phyloP scores from a whole-genome alignment of 2,113 vertebrate genomes.

The Hymenochirus boettgeri region DNA sequence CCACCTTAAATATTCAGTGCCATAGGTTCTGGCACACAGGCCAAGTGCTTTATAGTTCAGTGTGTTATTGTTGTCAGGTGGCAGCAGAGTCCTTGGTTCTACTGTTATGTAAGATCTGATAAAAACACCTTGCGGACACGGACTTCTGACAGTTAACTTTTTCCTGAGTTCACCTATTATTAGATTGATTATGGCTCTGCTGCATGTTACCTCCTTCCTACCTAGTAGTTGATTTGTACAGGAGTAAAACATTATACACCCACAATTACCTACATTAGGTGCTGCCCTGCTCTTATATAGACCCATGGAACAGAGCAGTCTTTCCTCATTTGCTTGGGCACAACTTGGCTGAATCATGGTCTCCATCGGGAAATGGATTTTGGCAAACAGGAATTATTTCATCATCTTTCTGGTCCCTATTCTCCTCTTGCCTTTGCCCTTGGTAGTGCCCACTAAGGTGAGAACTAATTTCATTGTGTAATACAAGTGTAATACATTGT shows the following conservation, averaged over 20 bases:
- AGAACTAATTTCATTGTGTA: no score
- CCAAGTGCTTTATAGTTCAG: no score
- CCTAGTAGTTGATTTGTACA: not conserved
- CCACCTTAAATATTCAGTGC: no score
- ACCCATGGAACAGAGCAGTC: conserved; percentile 23
- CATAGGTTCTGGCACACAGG: no score
- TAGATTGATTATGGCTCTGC: not conserved
- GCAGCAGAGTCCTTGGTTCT: no score
- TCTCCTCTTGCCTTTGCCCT: conserved; percentile 69
- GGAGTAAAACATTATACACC: conserved; percentile 52
- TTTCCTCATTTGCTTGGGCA: conserved; percentile 42
- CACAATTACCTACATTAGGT: conserved; percentile 56
- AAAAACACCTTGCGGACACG: not conserved
- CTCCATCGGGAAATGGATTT: conserved; percentile 51
- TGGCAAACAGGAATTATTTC: conserved; percentile 72
- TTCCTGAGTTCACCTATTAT: conserved; percentile 11
- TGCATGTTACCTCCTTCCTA: conserved; percentile 19
- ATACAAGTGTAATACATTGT: no score
- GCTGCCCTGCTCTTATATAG: conserved; percentile 61
- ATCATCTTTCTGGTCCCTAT: conserved; percentile 63
- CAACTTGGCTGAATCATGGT: conserved; percentile 53
- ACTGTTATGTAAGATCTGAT: no score
- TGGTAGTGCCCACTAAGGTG: conserved; percentile 66
- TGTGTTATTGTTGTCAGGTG: no score
- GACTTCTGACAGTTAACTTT: conserved; percentile 18